Percentiles rank a stretch among this genome's conserved stretches.
These are phyloP conservation scores for Drosophila villosipedis DNA, from an alignment of 2,888 invertebrate genomes.

Conservation along the genomic window DNA sequence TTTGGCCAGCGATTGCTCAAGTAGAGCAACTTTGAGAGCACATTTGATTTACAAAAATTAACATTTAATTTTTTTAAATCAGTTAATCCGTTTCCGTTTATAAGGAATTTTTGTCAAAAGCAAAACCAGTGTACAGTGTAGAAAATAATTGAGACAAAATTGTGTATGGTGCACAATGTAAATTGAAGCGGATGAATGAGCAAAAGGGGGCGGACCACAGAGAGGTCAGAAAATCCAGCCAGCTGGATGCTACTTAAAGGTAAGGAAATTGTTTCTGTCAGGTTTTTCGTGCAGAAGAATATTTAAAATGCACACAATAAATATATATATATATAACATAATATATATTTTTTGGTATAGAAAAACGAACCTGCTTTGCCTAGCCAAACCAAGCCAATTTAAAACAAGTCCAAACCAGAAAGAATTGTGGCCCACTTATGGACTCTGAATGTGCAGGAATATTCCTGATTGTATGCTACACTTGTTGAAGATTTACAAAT, in stretches of 20 bases:
- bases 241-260: conserved; percentile 16
- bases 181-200: conserved; percentile 52
- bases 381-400: conserved; percentile 24
- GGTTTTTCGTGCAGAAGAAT: background rate
- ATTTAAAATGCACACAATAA: conserved; percentile 23
- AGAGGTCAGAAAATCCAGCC: background rate
- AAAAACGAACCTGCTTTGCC: background rate
- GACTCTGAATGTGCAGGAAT: conserved; percentile 7
- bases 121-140: conserved; percentile 9
- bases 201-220: conserved; percentile 11
- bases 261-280: conserved; percentile 23
- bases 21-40: too few relatives aligned
- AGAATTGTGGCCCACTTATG: conserved; percentile 31
- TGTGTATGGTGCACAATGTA: conserved; percentile 29
- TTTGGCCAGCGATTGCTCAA: background rate
- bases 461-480: conserved; percentile 11
- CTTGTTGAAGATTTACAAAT: conserved; percentile 42
- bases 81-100: background rate
- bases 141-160: background rate
- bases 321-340: background rate
- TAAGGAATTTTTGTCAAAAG: background rate
- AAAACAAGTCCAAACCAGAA: conserved; percentile 40
- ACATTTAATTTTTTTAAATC: background rate
- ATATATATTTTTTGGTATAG: background rate
- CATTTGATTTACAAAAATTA: too few relatives aligned